Base-by-base conservation (phyloP, 2,113 vertebrate genomes). In the Aegotheles bennettii region DNA sequence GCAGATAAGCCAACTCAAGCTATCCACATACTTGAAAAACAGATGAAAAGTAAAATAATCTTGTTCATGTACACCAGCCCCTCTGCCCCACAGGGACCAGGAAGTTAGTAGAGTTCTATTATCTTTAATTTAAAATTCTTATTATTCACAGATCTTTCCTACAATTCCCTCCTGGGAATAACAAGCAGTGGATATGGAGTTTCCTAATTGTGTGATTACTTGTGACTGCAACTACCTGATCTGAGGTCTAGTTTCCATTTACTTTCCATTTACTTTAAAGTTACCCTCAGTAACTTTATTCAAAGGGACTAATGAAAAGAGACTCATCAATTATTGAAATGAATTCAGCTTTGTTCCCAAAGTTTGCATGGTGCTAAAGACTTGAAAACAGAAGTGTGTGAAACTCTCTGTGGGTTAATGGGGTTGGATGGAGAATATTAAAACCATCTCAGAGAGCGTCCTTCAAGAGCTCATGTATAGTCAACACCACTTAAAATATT, bases 311-410 rank as follows among this genome's bases (percentile, higher is more conserved):
- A 92, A 90, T 78, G 86, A 94, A 88, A 96, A 87, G 68, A 92
- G 69, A 48, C n/a, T 87, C 69, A 89, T 95, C 76, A 84, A 84
- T 96, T 96, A 96, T 89, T 95, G 83, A 96, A 79, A 90, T 90
- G 25, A 84, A 84, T 89, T 89, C 88, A 84, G 65, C 73, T 93
- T 93, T 96, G 83, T 82, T 96, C 53, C 90, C 33, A 25, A 90
- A 93, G 57, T 96, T 93, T 87, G 43, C 23, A 4, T 25, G 65
- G 38, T 79, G 21, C 64, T 84, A 42, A 93, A 81, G 84, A 82
- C 73, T 82, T 53, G 57, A 82, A 91, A 87, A 90, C 77, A 78
- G 60, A 42, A 50, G n/a, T 16, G 51, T 71, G 40, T 90, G 85
- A 64, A 95, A 86, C 40, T 51, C 93, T 86, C 63, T 1, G 0